Evolutionary conservation across 2,888 invertebrate species (phyloP).

Genomic region (Pycnomerus fuliginosus): DNA sequence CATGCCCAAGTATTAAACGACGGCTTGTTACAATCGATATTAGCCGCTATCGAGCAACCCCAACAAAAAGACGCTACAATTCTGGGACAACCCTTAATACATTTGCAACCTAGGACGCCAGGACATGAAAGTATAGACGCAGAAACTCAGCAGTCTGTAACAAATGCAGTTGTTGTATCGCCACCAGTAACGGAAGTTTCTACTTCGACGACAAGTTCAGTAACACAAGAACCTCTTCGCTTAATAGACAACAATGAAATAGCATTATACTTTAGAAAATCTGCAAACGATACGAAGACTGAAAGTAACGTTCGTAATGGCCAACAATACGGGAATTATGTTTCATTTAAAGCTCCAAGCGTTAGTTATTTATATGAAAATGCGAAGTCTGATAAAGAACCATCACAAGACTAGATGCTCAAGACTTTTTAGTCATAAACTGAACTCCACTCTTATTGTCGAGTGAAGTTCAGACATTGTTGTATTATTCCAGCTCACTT

Average conservation of each 20-base stretch:
- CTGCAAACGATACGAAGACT: slow-evolving; percentile 17
- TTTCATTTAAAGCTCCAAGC: slow-evolving; percentile 39
- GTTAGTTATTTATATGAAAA: slow-evolving; percentile 36
- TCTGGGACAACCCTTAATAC: slow-evolving; percentile 38
- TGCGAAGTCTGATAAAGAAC: slow-evolving; percentile 11
- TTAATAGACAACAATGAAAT: slow-evolving; percentile 61
- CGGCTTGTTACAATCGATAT: slow-evolving; percentile 75
- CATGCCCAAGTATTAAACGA: slow-evolving; percentile 79
- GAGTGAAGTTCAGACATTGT: slow-evolving; percentile 11
- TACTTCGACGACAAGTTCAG: slow-evolving; percentile 1
- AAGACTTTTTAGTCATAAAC: slow-evolving; percentile 9
- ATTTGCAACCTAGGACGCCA: slow-evolving; percentile 39
- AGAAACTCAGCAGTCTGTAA: slow-evolving; percentile 53
- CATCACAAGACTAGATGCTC: too few species aligned
- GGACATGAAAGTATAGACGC: slow-evolving; percentile 26
- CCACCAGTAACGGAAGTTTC: slow-evolving; percentile 40
- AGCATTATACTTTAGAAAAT: slow-evolving; percentile 57
- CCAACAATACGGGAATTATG: slow-evolving; percentile 42
- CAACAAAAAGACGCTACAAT: slow-evolving; percentile 38
- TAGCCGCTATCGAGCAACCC: slow-evolving; percentile 80
- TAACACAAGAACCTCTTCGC: slow-evolving; percentile 42
- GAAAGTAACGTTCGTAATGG: slow-evolving; percentile 34
- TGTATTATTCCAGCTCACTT: slow-evolving; percentile 14
- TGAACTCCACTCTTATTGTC: slow-evolving; percentile 8
- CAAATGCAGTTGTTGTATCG: slow-evolving; percentile 52